Base-by-base conservation (phyloP, 1,140 invertebrate species). In the Zaprionus kolodkinae region DNA sequence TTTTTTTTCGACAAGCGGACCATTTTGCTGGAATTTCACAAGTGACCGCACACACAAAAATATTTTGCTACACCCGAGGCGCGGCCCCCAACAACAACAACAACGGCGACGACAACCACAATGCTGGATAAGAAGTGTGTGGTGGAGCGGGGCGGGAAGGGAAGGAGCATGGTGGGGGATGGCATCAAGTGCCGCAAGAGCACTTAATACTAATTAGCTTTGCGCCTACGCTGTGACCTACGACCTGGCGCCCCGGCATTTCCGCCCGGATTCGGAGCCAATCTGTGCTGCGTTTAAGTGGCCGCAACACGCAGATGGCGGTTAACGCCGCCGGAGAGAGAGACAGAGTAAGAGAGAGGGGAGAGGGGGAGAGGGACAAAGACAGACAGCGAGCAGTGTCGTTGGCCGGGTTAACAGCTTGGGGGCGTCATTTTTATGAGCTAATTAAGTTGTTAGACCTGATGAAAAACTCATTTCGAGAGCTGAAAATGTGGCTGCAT, bases 201-300 rank as follows among this genome's bases (percentile, higher is more conserved):
- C 85, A 88, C 85, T 88, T 88, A 89, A 88, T 88, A 89, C 85
- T 88, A 88, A 88, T 88, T 88, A 89, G 85, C 85, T 88, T 89
- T 88, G 85, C 85, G 85, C 85, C 85, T 88, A 88, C 75, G 75
- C 65, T 78, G 78, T 88, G 85, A 89, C 84, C 84, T 88, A 88
- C 81, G 85, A 89, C 84, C 78, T 75, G 82, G 40, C 64, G 54
- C 59, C 61, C 71, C 52, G 60, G 73, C 74, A 72, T 88, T 87
- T 87, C 84, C 84, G 84, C 13, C 61, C 70, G 70, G 84, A 89
- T 84, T 88, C 81, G 74, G 80, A 78, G 84, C 67, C 84, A 88
- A 88, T 88, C 84, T 88, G 85, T 88, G 85, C 74, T 65, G 85
- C 81, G 80, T 74, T 88, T 89, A 88, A 88, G 85, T 89, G 85